Evolutionary conservation across 2,888 invertebrate species (phyloP).

Genomic region (Rhorus exstirpatorius): DNA sequence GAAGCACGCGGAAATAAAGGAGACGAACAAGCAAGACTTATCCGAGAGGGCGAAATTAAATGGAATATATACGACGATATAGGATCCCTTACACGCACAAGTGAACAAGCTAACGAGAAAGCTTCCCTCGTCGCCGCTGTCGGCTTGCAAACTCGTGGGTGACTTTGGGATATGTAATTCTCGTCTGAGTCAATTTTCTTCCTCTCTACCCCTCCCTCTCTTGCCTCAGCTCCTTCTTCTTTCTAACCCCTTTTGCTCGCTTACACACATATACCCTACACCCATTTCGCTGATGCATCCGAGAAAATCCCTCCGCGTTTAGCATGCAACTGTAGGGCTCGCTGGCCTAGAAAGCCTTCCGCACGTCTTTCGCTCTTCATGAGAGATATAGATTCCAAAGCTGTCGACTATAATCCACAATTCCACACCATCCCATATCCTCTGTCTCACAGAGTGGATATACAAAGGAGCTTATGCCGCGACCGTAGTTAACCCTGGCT

Average conservation of each 20-base stretch:
- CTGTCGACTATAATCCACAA: slow-evolving; percentile 53
- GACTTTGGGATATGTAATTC: slow-evolving; percentile 55
- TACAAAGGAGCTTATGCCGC: slow-evolving; percentile 16
- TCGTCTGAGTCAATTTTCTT: slow-evolving; percentile 60
- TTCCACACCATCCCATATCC: slow-evolving; percentile 5
- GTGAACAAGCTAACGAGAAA: slow-evolving; percentile 36
- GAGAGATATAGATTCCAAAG: slow-evolving; percentile 46
- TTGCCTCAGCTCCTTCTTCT: slow-evolving; percentile 22
- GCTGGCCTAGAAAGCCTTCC: slow-evolving; percentile 39
- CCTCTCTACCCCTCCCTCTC: neutral
- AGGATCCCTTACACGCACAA: slow-evolving; percentile 29
- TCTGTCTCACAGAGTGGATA: too few relatives aligned
- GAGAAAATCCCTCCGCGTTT: slow-evolving; percentile 18
- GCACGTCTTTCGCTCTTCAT: slow-evolving; percentile 27
- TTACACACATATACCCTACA: neutral
- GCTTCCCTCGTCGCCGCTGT: slow-evolving; percentile 25
- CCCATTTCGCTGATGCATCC: neutral
- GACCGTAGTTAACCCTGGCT: slow-evolving; percentile 20
- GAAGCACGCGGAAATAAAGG: neutral
- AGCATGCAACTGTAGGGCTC: slow-evolving; percentile 31
- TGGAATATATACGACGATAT: slow-evolving; percentile 25
- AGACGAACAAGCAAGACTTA: slow-evolving; percentile 18
- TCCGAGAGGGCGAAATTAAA: slow-evolving; percentile 13
- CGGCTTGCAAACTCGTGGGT: slow-evolving; percentile 48
- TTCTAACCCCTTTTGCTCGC: neutral